Conservation (phyloP, 2,888 invertebrate genomes). For the Ennomos erosarius region DNA sequence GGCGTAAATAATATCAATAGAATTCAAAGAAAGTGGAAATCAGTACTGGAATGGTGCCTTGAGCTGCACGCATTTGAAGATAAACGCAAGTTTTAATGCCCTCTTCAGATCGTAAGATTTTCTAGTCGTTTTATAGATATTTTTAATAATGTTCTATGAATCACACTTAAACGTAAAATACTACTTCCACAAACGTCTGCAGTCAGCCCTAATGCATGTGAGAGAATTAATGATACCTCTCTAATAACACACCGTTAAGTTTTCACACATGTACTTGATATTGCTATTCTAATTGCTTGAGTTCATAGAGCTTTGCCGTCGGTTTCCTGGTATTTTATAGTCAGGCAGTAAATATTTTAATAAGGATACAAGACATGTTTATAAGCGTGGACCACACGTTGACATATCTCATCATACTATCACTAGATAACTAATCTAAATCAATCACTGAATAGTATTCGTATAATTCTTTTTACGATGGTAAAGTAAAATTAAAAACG, state of each 20-base stretch:
- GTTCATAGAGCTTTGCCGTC: constrained; percentile 21
- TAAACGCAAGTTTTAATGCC: too few relatives aligned
- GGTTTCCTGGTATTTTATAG: constrained; percentile 33
- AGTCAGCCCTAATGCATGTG: constrained; percentile 19
- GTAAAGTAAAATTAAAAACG: too few relatives aligned
- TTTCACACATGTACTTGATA: constrained; percentile 35
- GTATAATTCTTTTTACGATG: too few relatives aligned
- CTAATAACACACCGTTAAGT: constrained; percentile 40
- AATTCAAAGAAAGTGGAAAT: constrained; percentile 15
- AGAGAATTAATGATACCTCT: constrained; percentile 35
- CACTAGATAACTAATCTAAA: too few relatives aligned
- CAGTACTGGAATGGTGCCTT: not conserved
- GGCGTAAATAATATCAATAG: constrained; percentile 22
- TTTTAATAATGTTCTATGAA: too few relatives aligned
- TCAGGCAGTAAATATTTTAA: constrained; percentile 18
- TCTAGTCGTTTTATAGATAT: too few relatives aligned
- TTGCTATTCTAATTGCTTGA: constrained; percentile 41
- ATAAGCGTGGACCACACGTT: too few relatives aligned
- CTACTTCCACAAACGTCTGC: not conserved
- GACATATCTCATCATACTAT: too few relatives aligned
- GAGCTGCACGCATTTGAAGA: not conserved
- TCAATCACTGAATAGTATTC: too few relatives aligned
- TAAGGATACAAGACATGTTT: constrained; percentile 1
- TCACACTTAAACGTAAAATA: too few relatives aligned
- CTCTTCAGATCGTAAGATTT: too few relatives aligned